Evolutionary conservation across 2,797 vertebrate genomes (phyloP), one percentile per base, ranked within the genome.

Genomic region (Arctocebus calabarensis): DNA sequence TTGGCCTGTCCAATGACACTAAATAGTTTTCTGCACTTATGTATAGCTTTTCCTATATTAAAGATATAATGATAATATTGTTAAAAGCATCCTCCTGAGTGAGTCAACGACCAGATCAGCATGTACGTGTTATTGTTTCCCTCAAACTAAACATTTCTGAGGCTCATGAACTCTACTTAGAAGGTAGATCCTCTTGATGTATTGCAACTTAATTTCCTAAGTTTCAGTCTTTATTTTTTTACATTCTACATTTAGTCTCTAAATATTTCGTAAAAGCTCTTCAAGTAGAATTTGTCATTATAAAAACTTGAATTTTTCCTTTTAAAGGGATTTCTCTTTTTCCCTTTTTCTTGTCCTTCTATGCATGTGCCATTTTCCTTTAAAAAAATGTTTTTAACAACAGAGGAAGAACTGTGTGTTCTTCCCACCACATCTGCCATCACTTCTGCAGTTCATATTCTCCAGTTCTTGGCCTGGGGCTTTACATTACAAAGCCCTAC

Each of bases 251-350:
- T 32, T 23, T 40, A 75, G 25, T 86, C 45, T 61, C n/a, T 93
- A 95, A 88, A 85, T 61, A 66, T 34, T 77, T 82, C 52, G 20
- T 43, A 66, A 88, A 81, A 77, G 57, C 34, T 90, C 78, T 91
- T 61, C 66, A 90, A 84, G 74, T 83, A 73, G 2, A 86, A 75
- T 45, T 57, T 48, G 37, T 79, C 37, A 79, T 22, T 66, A 75
- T 52, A 62, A 74, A 64, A 55, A 29, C 13, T 25, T 52, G 12
- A 83, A 68, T 32, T 91, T 86, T 12, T 83, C 86, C 66, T 77
- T 77, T 68, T 32, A 9, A 68, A 62, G 7, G 20, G 40, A 37
- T 55, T 77, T 90, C 29, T 32, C 13, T 23, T 73, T 66, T 77
- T 27, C 25, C 29, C 4, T 23, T 37, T 66, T 82, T 79, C n/a